Conservation (phyloP, 1,140 invertebrate species). For the Aphaenogaster ashmeadi region DNA sequence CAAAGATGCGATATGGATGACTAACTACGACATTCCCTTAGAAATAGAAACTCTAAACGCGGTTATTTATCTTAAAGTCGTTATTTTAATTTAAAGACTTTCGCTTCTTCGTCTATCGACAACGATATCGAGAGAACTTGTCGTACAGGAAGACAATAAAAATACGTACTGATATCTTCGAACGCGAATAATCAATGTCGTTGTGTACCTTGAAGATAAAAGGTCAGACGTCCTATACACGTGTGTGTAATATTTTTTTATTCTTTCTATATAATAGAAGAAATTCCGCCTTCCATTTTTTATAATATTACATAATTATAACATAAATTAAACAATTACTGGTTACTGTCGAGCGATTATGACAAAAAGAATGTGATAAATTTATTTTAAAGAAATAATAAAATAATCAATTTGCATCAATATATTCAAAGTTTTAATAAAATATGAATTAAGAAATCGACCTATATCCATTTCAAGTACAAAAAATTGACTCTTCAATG, state of each 20-base stretch:
- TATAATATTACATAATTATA: constrained; percentile 26
- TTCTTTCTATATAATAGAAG: too few relatives aligned
- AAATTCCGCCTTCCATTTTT: not conserved
- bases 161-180: not conserved
- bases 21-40: not conserved
- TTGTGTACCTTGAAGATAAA: constrained; percentile 30
- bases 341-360: not conserved
- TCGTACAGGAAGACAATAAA: not conserved
- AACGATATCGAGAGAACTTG: not conserved
- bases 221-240: not conserved
- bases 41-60: not conserved
- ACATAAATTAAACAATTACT: constrained; percentile 17
- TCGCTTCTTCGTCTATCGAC: not conserved
- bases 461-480: too few relatives aligned
- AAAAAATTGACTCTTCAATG: too few relatives aligned
- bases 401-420: too few relatives aligned
- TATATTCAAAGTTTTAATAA: too few relatives aligned
- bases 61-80: not conserved
- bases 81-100: constrained; percentile 19
- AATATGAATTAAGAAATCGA: too few relatives aligned
- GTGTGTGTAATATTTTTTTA: not conserved
- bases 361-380: not conserved
- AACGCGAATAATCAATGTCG: not conserved
- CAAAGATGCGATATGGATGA: not conserved
- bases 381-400: too few relatives aligned